These are phyloP conservation scores for Epinephelus moara DNA, from an alignment of 2,113 vertebrate genomes.

Conservation along the genomic window DNA sequence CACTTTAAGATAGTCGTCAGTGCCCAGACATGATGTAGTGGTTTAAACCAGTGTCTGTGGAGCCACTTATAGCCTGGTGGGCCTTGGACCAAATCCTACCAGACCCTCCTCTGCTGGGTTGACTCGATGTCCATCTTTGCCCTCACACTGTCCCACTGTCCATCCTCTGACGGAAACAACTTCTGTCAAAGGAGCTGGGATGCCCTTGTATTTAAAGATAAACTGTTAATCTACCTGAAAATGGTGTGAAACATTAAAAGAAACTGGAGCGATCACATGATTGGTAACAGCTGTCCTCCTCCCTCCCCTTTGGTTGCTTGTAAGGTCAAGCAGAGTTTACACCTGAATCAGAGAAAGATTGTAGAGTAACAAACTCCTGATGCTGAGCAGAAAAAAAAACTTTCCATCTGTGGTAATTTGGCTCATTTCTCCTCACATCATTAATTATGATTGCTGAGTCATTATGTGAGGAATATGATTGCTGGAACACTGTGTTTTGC, in stretches of 20 bases:
- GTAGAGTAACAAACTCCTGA: conserved; percentile 41
- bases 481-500: conserved; percentile 5
- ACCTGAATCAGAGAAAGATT: conserved; percentile 33
- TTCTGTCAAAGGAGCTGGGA: background rate
- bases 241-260: conserved; percentile 24
- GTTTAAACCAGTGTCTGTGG: conserved; percentile 45
- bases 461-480: conserved; percentile 18
- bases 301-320: background rate
- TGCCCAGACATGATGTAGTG: conserved; percentile 67
- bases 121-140: conserved; percentile 18
- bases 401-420: background rate
- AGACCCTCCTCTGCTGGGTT: background rate
- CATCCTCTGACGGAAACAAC: conserved; percentile 5
- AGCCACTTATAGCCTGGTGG: conserved; percentile 28
- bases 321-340: conserved; percentile 45
- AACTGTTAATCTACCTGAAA: conserved; percentile 7
- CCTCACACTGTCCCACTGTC: conserved; percentile 14
- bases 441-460: conserved; percentile 32
- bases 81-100: conserved; percentile 34
- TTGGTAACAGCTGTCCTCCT: conserved; percentile 31
- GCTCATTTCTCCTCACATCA: conserved; percentile 14
- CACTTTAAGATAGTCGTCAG: conserved; percentile 62
- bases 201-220: background rate
- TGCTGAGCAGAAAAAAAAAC: conserved; percentile 16
- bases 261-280: conserved; percentile 1